Base-by-base conservation (phyloP, 37 sponge, comb jelly and placozoan genomes). In the Cladorhizidae sp. region DNA sequence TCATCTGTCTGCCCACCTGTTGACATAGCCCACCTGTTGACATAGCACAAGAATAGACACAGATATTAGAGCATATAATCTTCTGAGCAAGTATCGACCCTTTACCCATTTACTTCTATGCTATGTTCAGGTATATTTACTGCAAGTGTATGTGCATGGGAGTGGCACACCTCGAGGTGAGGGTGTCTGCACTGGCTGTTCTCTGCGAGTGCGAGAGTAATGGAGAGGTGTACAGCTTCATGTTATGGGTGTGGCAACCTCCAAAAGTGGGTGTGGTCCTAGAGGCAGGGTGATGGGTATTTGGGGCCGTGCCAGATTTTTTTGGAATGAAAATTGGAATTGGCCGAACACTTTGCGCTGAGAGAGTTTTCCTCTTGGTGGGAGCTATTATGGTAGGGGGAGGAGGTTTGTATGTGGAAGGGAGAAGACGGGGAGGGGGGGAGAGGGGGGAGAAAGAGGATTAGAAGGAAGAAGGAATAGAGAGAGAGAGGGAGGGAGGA, bases 371-470 rank as follows among this genome's bases (percentile, higher is more conserved):
- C 62, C 62, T 61, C 22, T 61, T 61, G 62, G 25, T 23, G 22
- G 71, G 21, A 29, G 43, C 43, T 70, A 25, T 31, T 65, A 14
- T 65, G 18, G 18, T n/a, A 65, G 67, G 38, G 23, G 33, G 71
- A 15, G 40, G 36, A 70, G 40, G 12, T 54, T 17, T 20, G 55
- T 36, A 54, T 22, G 70, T 56, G 26, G 69, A 69, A 17, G 54
- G 55, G 15, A 61, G 67, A 64, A 51, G 62, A 64, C 51, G 23
- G 25, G 79, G 68, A n/a, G 55, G 81, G 33, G 22, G 73, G 59
- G 43, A 51, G 81, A 33, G 14, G 6, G 22, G 62, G 29, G 6
- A 70, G 40, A 40, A 73, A 71, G 18, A 54, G 37, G n/a, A 52
- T 7, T 8, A 20, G 15, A 21, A 7, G 14, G 40, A 39, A 40